Percentiles rank a stretch among this genome's conserved stretches.
Evolutionary conservation across 2,113 vertebrate species (phyloP).

Genomic region (Bungarus multicinctus): DNA sequence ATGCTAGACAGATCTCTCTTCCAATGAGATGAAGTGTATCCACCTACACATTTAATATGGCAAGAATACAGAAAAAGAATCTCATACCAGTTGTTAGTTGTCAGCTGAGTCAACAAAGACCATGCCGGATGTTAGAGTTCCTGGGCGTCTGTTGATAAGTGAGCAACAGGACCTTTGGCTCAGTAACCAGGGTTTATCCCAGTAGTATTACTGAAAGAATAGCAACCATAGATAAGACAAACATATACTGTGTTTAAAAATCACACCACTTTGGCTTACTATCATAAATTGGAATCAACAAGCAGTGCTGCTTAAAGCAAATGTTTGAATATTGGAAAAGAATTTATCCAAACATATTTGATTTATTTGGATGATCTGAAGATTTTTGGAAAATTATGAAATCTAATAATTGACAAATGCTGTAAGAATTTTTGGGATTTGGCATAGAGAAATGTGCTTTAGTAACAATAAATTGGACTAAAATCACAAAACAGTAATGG

Average conservation of each 20-base stretch:
- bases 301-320: not conserved
- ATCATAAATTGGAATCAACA: not conserved
- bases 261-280: not conserved
- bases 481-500: not conserved
- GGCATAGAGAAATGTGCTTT: not conserved
- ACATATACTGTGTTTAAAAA: not conserved
- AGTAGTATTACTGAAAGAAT: not conserved
- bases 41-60: not conserved
- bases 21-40: not conserved
- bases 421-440: not conserved
- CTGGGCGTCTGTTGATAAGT: not conserved
- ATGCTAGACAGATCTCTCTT: not conserved
- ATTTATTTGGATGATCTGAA: not conserved
- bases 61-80: not conserved
- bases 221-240: not conserved
- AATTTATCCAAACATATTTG: not conserved
- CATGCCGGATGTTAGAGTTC: not conserved
- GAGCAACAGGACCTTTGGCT: not conserved
- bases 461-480: not conserved
- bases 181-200: not conserved
- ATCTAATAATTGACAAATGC: not conserved
- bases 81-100: not conserved
- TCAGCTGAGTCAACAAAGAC: not conserved
- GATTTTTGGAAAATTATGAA: not conserved
- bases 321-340: not conserved